Evolutionary conservation across 2,113 vertebrate genomes (phyloP).

Genomic region (Dipodomys stephensi): DNA sequence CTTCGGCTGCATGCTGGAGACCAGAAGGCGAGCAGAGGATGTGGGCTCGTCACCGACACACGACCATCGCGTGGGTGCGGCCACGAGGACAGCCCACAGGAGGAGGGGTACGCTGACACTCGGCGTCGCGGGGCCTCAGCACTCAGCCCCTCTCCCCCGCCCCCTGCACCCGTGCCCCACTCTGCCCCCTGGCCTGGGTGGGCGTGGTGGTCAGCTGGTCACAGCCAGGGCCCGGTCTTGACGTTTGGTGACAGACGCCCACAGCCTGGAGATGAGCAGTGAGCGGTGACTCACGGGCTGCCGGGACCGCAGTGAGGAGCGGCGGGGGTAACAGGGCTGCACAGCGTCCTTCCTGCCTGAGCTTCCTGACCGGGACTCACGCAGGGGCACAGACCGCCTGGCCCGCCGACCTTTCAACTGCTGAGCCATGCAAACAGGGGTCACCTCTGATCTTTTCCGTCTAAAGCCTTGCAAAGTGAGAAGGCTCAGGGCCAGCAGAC

Average conservation of each 20-base stretch:
- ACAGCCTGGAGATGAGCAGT: background rate
- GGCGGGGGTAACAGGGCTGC: background rate
- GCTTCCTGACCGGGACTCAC: background rate
- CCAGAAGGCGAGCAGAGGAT: background rate
- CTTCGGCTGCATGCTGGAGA: background rate
- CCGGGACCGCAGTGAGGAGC: background rate
- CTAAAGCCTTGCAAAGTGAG: background rate
- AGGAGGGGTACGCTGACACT: conserved; percentile 69
- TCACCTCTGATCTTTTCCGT: background rate
- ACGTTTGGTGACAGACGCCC: background rate
- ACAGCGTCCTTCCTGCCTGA: background rate
- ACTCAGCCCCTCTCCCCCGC: conserved; percentile 62
- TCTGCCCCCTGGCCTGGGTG: background rate
- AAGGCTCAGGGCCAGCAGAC: too few species aligned
- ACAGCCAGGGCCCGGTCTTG: background rate
- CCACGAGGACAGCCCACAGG: background rate
- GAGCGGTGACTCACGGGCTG: background rate
- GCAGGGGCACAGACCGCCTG: background rate
- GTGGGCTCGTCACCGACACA: background rate
- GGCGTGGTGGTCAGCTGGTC: background rate
- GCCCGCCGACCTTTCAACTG: background rate
- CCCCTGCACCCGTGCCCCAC: rapidly evolving
- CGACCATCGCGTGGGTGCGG: background rate
- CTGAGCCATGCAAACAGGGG: rapidly evolving
- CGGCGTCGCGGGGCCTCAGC: conserved; percentile 65